Conservation (phyloP, 2,888 invertebrate genomes). For the Girardia tigrina region DNA sequence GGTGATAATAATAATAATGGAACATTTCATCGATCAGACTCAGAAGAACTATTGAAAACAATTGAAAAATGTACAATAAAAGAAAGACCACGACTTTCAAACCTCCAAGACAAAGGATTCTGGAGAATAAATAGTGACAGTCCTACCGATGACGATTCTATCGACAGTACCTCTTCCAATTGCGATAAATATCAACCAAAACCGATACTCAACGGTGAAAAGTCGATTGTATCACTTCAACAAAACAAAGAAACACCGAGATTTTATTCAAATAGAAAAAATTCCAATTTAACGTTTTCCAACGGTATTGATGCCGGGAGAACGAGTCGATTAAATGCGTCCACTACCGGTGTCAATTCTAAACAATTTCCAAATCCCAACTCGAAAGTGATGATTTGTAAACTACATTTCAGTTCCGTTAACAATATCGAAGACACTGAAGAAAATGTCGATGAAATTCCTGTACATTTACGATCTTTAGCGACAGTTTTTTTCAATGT, state of each 20-base stretch:
- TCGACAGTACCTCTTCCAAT: not conserved
- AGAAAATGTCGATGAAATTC: conserved; percentile 18
- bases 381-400: conserved; percentile 10
- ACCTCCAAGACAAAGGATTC: conserved; percentile 31
- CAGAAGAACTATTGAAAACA: not conserved
- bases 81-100: conserved; percentile 25
- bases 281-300: not conserved
- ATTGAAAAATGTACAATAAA: conserved; percentile 5
- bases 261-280: not conserved
- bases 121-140: conserved; percentile 24
- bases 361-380: not conserved
- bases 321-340: not conserved
- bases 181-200: not conserved
- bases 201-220: not conserved
- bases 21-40: not conserved
- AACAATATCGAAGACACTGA: not conserved
- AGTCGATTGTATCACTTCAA: not conserved
- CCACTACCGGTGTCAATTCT: not conserved
- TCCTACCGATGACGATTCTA: not conserved
- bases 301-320: too few species aligned
- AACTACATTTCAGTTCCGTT: not conserved
- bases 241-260: conserved; percentile 2
- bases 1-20: too few species aligned
- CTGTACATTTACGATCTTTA: not conserved
- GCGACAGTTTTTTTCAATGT: not conserved